Base-by-base conservation (phyloP, 2,888 invertebrate genomes). In the Synanthedon formicaeformis region DNA sequence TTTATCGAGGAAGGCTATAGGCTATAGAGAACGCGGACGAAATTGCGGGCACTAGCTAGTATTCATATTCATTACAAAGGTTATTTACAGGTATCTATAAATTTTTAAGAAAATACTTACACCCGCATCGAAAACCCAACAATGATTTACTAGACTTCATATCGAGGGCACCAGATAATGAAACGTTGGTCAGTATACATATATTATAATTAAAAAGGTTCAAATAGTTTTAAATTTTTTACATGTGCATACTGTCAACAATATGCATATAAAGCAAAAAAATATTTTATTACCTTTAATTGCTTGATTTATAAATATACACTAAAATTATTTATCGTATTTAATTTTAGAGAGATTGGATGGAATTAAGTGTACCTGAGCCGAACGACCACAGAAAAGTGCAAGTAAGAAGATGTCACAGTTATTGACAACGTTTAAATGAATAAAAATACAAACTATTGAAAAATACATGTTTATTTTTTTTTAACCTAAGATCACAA, bases 141-240 rank as follows among this genome's bases (percentile, higher is more conserved):
- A 85, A 86, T 56, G 86, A 85, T 62, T 56, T 87, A 55, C 61
- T 83, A 51, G 85, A 87, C 56, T 87, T 83, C 56, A 60, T 87
- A 51, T 78, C 83, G 23, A 73, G 81, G 57, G 64, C 86, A 60
- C 86, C 86, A 2, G 84, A 86, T 55, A 76, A 80, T 56, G 76
- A 73, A 60, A 69, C 73, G 61, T 67, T 81, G 79, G 86, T 87
- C 75, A 73, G 54, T 34, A 34, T 10, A 34, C 34, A 27, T n/a
- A n/a, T n/a, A n/a, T n/a, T n/a, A n/a, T n/a, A n/a, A n/a, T n/a
- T n/a, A 34, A 34, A 34, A 27, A 34, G 1, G 2, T 3, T 34
- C 2, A 10, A 34, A 10, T 45, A 45, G 4, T 4, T 6, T 3
- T 27, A 27, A 3, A 5, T 18, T 18, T 18, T 18, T 18, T 3